Evolutionary conservation across 2,797 vertebrate species (phyloP), one percentile per base, ranked within the genome.

Genomic region (Zalophus californianus): DNA sequence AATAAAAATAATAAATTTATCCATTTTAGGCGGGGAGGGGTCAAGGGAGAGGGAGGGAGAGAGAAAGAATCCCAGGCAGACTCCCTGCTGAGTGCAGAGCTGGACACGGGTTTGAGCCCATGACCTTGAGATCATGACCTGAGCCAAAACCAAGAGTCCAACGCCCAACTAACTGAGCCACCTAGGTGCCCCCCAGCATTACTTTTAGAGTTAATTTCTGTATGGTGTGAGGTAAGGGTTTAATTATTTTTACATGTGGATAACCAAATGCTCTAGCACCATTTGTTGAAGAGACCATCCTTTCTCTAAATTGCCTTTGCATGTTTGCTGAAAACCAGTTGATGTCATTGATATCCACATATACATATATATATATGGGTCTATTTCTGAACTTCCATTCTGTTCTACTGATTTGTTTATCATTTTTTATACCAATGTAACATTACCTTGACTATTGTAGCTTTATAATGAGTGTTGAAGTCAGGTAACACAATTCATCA

Each of bases 271-370:
- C 48, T 70, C 29, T 23, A 78, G 48, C 27, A 77, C 48, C 82
- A n/a, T 66, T 41, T 75, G 70, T 66, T 54, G 48, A 56, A 86
- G 44, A 92, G 72, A 78, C 18, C 21, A 38, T 48, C 32, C 10
- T 62, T 82, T 80, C 12, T 62, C n/a, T 89, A 73, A 73, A 48
- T 38, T 82, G 44, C 32, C 77, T 75, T 83, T 83, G 86, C 23
- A 64, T 16, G 32, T 75, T 35, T 83, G 66, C 27, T 75, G 77
- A 82, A 73, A 73, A 75, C 60, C 62, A 87, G 7, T 0, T 35
- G 8, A 70, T 58, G 18, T 87, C 27, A 56, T 3, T 79, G n/a
- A 78, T 15, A n/a, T 64, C 14, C 29, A 32, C 15, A 64, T 64
- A 29, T 15, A 14, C 15, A 32, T 48, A 35, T 70, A 35, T 35